phyloP scores from a whole-genome alignment of 2,888 invertebrate genomes.

The Papilio gigon region DNA sequence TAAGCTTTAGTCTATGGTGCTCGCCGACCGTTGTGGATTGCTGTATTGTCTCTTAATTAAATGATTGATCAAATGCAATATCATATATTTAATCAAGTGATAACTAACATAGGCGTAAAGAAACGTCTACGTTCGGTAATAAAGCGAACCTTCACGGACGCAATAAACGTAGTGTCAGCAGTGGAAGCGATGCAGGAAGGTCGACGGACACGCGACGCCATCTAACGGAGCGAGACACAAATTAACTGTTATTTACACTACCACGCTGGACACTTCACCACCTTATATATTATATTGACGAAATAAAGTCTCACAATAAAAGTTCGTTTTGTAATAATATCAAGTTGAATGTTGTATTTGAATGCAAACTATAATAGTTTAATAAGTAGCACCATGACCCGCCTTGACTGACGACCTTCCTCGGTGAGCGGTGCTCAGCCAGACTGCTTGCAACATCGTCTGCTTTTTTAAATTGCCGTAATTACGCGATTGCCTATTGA shows the following conservation, averaged over 20 bases:
- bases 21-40: not conserved
- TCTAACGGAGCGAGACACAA: slow-evolving; percentile 78
- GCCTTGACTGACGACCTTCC: slow-evolving; percentile 76
- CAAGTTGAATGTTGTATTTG: slow-evolving; percentile 25
- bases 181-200: slow-evolving; percentile 71
- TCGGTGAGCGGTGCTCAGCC: slow-evolving; percentile 64
- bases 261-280: slow-evolving; percentile 53
- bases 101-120: slow-evolving; percentile 8
- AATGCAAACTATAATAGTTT: slow-evolving; percentile 35
- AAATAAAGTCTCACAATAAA: slow-evolving; percentile 51
- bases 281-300: slow-evolving; percentile 63
- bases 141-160: slow-evolving; percentile 48
- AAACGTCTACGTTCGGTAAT: slow-evolving; percentile 35
- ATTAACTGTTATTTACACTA: slow-evolving; percentile 78
- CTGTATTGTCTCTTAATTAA: not conserved
- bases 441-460: slow-evolving; percentile 60
- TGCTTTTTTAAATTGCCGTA: slow-evolving; percentile 49
- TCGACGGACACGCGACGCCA: slow-evolving; percentile 70
- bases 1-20: too few species aligned
- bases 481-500: slow-evolving; percentile 47
- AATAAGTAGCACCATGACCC: slow-evolving; percentile 70
- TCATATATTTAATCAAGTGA: slow-evolving; percentile 18
- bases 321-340: not conserved
- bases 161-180: slow-evolving; percentile 53
- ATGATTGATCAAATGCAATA: not conserved